A percentile compares a stretch with the other conserved stretches of the same genome.
Evolutionary conservation across 1,140 invertebrate genomes (phyloP).

Genomic region (Philotrypesis tridentata): DNA sequence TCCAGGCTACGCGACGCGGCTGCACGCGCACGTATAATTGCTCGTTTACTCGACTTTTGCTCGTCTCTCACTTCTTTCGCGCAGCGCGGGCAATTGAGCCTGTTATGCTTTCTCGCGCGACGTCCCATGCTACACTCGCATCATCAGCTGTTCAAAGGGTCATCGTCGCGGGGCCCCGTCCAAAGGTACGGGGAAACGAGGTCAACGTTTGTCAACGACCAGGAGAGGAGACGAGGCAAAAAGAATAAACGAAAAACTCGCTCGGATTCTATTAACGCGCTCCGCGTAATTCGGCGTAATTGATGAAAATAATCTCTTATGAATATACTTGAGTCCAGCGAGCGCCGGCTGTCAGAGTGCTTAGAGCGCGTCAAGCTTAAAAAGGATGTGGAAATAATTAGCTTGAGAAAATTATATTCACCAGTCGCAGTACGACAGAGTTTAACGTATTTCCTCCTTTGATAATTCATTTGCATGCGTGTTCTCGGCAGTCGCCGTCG

Average conservation of each 20-base stretch:
- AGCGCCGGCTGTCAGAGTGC: neutral
- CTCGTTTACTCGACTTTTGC: conserved; percentile 54
- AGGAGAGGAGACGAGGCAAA: neutral
- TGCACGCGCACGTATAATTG: conserved; percentile 51
- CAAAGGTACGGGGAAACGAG: conserved; percentile 11
- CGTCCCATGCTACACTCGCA: too few relatives aligned
- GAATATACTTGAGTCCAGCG: conserved; percentile 9
- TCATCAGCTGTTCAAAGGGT: conserved; percentile 5
- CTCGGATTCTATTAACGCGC: conserved; percentile 15
- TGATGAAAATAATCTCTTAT: conserved; percentile 29
- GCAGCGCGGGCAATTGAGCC: conserved; percentile 56
- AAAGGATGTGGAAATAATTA: conserved; percentile 26
- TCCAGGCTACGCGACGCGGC: conserved; percentile 35
- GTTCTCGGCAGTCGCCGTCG: too few relatives aligned
- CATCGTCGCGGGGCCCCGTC: neutral
- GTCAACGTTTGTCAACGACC: neutral
- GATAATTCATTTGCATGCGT: too few relatives aligned
- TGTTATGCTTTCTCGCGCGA: conserved; percentile 32
- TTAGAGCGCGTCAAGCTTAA: conserved; percentile 10
- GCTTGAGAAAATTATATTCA: conserved; percentile 1
- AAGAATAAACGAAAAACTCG: neutral
- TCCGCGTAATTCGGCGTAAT: conserved; percentile 8
- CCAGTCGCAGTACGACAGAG: too few relatives aligned
- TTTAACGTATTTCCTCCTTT: too few relatives aligned
- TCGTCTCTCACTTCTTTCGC: conserved; percentile 52